A percentile compares a stretch with the other conserved stretches of the same genome.
Evolutionary conservation across 2,113 vertebrate species (phyloP).

Genomic region (Megatriorchis doriae): DNA sequence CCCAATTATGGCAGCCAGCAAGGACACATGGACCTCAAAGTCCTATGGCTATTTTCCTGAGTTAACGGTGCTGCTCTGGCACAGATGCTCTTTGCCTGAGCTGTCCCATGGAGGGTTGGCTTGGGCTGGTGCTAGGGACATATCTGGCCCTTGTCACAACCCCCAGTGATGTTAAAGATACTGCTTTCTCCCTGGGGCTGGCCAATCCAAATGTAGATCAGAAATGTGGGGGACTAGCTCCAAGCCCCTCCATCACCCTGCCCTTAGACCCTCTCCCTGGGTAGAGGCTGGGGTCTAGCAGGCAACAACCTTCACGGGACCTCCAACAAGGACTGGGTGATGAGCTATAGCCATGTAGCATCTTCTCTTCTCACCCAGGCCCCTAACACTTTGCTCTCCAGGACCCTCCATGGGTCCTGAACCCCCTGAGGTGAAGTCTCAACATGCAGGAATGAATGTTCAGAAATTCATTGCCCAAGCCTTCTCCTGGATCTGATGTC

Average conservation of each 20-base stretch:
- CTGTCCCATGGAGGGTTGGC: neutral
- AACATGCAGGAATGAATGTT: neutral
- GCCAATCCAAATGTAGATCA: neutral
- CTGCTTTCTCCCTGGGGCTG: neutral
- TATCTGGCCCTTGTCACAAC: neutral
- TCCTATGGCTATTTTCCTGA: neutral
- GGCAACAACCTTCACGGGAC: neutral
- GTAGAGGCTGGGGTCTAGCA: neutral
- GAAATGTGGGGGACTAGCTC: neutral
- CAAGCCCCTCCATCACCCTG: neutral
- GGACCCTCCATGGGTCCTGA: neutral
- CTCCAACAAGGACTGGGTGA: neutral
- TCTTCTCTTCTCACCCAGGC: neutral
- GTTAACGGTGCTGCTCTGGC: neutral
- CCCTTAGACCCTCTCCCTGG: neutral
- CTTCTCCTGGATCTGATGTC: neutral
- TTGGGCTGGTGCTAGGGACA: neutral
- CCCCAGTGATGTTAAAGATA: neutral
- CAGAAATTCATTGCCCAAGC: neutral
- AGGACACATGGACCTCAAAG: neutral
- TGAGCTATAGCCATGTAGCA: neutral
- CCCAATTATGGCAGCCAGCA: neutral
- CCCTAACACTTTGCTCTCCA: neutral
- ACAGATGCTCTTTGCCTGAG: neutral
- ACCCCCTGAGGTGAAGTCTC: neutral